Conservation (phyloP, 2,888 invertebrate species). For the Gandaritis pyraliata region DNA sequence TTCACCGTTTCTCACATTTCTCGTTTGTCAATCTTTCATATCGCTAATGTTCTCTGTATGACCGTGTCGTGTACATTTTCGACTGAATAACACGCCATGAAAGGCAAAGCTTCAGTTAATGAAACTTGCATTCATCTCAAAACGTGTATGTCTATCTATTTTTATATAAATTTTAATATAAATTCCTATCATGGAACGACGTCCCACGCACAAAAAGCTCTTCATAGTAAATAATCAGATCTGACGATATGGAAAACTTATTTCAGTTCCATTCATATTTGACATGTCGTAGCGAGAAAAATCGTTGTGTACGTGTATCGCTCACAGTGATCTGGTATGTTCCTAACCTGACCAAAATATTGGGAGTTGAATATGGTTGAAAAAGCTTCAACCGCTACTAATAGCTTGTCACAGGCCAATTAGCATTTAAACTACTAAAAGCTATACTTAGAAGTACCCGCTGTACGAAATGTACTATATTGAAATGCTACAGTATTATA, state of each 20-base stretch:
- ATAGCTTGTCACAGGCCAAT: no score
- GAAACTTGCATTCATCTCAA: conserved; percentile 1
- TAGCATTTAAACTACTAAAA: no score
- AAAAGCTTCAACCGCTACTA: no score
- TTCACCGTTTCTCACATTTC: no score
- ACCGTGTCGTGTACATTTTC: no score
- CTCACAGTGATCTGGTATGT: conserved; percentile 63
- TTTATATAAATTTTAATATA: conserved; percentile 35
- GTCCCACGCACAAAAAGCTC: conserved; percentile 32
- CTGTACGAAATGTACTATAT: no score
- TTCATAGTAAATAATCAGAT: conserved; percentile 57
- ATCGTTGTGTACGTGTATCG: conserved; percentile 60
- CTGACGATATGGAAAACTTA: conserved; percentile 64
- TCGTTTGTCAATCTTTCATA: no score
- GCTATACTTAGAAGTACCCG: no score
- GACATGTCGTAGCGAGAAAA: conserved; percentile 62
- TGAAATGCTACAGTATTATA: no score
- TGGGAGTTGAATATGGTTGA: not conserved
- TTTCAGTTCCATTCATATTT: conserved; percentile 67
- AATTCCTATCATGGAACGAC: conserved; percentile 31
- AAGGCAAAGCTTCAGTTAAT: not conserved
- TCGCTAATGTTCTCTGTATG: no score
- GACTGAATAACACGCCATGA: not conserved
- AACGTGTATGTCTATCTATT: conserved; percentile 16
- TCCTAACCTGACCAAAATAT: conserved; percentile 16